Percentiles rank a stretch among this genome's conserved stretches.
phyloP scores from a whole-genome alignment of 2,113 vertebrate genomes.

The Triplophysa rosa region DNA sequence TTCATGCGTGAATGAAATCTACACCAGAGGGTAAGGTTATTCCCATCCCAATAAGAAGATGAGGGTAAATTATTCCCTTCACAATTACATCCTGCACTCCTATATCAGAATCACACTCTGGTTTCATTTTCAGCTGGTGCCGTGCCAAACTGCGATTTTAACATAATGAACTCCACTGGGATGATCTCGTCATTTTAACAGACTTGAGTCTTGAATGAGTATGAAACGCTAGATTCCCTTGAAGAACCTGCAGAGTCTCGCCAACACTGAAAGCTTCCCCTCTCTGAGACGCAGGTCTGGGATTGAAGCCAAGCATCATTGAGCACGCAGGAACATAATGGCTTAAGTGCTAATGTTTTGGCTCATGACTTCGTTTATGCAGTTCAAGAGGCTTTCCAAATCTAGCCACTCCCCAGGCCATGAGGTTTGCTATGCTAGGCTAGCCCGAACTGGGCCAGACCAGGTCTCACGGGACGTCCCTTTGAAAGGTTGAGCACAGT shows the following conservation, averaged over 20 bases:
- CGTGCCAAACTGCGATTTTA: conserved; percentile 4
- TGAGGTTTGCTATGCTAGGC: conserved; percentile 29
- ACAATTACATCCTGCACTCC: not conserved
- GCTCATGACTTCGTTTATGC: conserved; percentile 27
- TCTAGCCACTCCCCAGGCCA: conserved; percentile 30
- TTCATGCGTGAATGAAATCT: no score
- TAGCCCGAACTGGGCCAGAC: conserved; percentile 48
- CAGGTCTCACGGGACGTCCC: conserved; percentile 14
- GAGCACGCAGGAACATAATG: conserved; percentile 37
- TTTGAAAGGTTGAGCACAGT: not conserved
- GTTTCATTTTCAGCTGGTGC: not conserved
- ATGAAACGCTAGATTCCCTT: conserved; percentile 23
- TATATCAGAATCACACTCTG: not conserved
- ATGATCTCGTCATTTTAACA: not conserved
- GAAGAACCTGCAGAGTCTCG: conserved; percentile 35
- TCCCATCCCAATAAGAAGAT: not conserved
- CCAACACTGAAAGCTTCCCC: conserved; percentile 30
- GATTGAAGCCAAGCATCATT: conserved; percentile 46
- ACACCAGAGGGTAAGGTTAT: not conserved
- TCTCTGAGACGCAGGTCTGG: conserved; percentile 45
- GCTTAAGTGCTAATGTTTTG: conserved; percentile 43
- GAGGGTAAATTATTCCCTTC: not conserved
- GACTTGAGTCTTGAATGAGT: conserved; percentile 13
- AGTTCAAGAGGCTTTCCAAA: conserved; percentile 36
- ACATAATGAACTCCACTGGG: conserved; percentile 23